Conservation (phyloP, 2,113 vertebrate species). For the Dicentrarchus labrax region DNA sequence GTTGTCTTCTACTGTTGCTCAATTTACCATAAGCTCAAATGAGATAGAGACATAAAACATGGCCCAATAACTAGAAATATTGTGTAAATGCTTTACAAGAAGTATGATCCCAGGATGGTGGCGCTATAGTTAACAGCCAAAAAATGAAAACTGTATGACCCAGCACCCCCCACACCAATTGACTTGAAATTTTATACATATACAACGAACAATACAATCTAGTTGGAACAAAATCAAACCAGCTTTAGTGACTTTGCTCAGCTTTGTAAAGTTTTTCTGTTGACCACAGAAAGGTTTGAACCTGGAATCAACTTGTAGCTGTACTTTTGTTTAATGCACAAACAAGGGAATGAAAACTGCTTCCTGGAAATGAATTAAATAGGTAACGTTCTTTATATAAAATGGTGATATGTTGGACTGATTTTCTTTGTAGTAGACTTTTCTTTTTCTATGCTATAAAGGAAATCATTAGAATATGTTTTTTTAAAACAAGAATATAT, state of each 20-base stretch:
- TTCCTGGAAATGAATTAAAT: slow-evolving; percentile 1
- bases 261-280: too few species aligned
- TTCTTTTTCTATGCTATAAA: not conserved
- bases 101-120: not conserved
- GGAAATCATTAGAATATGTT: not conserved
- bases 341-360: not conserved
- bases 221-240: too few species aligned
- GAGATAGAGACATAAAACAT: not conserved
- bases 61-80: not conserved
- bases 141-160: not conserved
- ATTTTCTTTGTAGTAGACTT: not conserved
- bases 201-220: too few species aligned
- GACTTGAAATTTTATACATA: too few species aligned
- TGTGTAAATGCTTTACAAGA: not conserved
- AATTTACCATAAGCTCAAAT: not conserved
- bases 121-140: not conserved
- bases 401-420: not conserved
- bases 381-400: not conserved
- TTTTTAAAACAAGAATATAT: slow-evolving; percentile 3
- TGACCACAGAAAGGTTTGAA: too few species aligned
- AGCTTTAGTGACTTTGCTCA: too few species aligned
- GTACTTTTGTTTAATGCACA: not conserved
- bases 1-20: not conserved
- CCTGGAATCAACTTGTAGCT: too few species aligned
- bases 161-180: too few species aligned